phyloP scores from a whole-genome alignment of 2,888 invertebrate genomes.

The Lepidocyrtinus sp. region DNA sequence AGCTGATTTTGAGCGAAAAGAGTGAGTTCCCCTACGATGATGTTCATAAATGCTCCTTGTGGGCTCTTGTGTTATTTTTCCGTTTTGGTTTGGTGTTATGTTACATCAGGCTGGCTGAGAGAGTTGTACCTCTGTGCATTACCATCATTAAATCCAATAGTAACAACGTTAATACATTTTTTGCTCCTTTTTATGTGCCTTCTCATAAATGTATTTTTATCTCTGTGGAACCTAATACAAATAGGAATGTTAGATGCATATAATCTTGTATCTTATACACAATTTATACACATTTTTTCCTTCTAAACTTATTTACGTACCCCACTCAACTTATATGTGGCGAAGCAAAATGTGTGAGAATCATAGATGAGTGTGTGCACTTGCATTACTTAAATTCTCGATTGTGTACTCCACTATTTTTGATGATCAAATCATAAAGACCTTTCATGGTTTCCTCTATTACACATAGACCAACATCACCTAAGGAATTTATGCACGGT shows the following conservation, averaged over 20 bases:
- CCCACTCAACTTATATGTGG: not conserved
- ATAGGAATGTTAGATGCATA: not conserved
- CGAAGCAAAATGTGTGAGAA: not conserved
- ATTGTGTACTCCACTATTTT: too few relatives aligned
- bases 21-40: not conserved
- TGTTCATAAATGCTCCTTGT: not conserved
- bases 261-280: not conserved
- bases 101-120: not conserved
- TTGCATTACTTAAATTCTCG: not conserved
- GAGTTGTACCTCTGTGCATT: not conserved
- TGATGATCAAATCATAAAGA: not conserved
- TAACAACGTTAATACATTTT: not conserved
- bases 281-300: not conserved
- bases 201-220: not conserved
- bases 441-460: not conserved
- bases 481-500: not conserved
- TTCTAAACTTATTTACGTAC: too few relatives aligned
- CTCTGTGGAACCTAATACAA: not conserved
- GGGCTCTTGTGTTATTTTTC: not conserved
- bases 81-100: not conserved
- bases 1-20: not conserved
- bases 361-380: not conserved
- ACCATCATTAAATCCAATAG: not conserved
- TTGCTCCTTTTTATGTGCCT: not conserved
- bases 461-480: not conserved